Percentiles rank a stretch among this genome's conserved stretches.
phyloP scores from a whole-genome alignment of 1,140 invertebrate species.

The Nixonia krombeini region DNA sequence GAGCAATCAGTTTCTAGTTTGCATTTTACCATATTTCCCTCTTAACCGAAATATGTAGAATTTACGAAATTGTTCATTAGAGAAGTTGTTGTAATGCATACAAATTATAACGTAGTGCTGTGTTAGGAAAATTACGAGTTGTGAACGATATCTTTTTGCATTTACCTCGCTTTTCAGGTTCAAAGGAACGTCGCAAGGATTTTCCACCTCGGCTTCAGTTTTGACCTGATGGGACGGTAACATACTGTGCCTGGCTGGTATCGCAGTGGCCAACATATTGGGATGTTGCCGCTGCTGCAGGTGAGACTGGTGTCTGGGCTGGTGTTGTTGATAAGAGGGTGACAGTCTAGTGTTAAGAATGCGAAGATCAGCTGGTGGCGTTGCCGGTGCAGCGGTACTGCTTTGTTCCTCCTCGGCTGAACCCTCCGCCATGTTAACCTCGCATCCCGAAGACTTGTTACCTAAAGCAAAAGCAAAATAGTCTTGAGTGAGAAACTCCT shows the following conservation, averaged over 20 bases:
- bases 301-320: conserved; percentile 60
- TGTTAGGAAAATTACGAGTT: too few relatives aligned
- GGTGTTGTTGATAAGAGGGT: conserved; percentile 64
- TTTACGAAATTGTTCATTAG: too few relatives aligned
- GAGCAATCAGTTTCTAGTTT: too few relatives aligned
- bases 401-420: conserved; percentile 72
- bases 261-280: conserved; percentile 70
- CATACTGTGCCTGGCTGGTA: conserved; percentile 66
- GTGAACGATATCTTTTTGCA: too few relatives aligned
- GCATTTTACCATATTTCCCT: too few relatives aligned
- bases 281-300: conserved; percentile 67
- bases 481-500: too few relatives aligned
- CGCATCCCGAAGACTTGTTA: conserved; percentile 69
- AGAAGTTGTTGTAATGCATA: too few relatives aligned
- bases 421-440: conserved; percentile 73
- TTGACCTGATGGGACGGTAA: conserved; percentile 67
- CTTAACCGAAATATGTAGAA: too few relatives aligned
- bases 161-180: conserved; percentile 72
- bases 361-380: conserved; percentile 70
- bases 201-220: conserved; percentile 66
- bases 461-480: conserved; percentile 59
- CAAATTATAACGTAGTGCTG: too few relatives aligned
- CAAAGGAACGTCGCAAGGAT: conserved; percentile 67
- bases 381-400: conserved; percentile 71
- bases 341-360: conserved; percentile 69